A percentile compares a stretch with the other conserved stretches of the same genome.
These are phyloP conservation scores for Cataglyphis altisquamis DNA, from an alignment of 2,888 invertebrate genomes.

Conservation along the genomic window DNA sequence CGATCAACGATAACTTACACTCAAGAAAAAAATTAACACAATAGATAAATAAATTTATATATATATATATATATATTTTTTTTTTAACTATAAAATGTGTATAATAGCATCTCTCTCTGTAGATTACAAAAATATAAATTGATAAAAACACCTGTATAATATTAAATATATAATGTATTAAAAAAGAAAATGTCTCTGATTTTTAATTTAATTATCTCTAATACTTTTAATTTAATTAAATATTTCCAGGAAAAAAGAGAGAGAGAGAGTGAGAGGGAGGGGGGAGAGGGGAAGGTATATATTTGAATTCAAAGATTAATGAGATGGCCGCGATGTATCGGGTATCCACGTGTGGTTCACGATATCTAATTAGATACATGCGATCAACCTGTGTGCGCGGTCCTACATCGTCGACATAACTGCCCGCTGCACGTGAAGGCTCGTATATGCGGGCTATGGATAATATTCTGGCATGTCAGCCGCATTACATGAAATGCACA, in stretches of 20 bases:
- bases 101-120: background rate
- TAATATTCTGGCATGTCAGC: constrained; percentile 51
- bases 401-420: constrained; percentile 50
- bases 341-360: constrained; percentile 18
- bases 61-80: background rate
- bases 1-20: background rate
- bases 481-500: constrained; percentile 51
- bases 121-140: background rate
- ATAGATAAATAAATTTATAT: background rate
- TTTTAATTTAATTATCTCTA: background rate
- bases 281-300: background rate
- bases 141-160: background rate
- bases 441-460: constrained; percentile 43
- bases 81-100: background rate
- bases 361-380: constrained; percentile 53
- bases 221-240: constrained; percentile 6
- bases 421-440: constrained; percentile 26
- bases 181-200: background rate
- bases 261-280: too few species aligned
- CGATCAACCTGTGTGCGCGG: constrained; percentile 33
- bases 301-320: constrained; percentile 34
- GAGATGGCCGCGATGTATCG: constrained; percentile 24
- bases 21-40: background rate
- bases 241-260: background rate
- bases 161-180: background rate